Conservation (phyloP, 2,888 invertebrate genomes). For the Nephrotoma flavescens region DNA sequence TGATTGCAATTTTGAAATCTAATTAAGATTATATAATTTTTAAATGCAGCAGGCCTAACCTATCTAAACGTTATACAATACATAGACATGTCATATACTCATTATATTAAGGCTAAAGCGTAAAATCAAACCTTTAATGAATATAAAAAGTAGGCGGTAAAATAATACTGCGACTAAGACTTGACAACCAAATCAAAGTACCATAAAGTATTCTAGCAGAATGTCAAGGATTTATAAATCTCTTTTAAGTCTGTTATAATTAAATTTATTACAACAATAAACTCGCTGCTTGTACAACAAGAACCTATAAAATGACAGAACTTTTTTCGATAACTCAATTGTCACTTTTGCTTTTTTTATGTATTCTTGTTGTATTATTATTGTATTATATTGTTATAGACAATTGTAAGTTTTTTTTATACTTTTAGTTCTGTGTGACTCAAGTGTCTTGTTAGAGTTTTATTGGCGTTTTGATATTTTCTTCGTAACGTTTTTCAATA, state of each 20-base stretch:
- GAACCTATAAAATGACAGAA: not conserved
- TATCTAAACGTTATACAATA: not conserved
- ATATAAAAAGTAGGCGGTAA: not conserved
- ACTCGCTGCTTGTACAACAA: not conserved
- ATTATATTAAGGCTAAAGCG: not conserved
- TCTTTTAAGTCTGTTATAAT: not conserved
- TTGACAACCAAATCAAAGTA: not conserved
- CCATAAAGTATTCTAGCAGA: not conserved
- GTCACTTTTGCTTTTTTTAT: not conserved
- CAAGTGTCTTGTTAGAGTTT: not conserved
- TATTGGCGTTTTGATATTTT: not conserved
- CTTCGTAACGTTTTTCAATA: not conserved
- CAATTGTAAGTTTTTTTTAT: not conserved
- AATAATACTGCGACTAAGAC: not conserved
- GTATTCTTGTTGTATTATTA: not conserved
- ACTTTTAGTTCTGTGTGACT: not conserved
- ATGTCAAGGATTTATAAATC: not conserved
- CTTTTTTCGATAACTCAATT: not conserved
- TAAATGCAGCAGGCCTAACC: not conserved
- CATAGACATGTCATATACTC: not conserved
- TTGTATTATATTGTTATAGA: not conserved
- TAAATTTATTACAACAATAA: not conserved
- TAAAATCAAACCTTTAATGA: not conserved
- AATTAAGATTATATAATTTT: not conserved
- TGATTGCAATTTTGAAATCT: not conserved